Evolutionary conservation across 2,113 vertebrate species (phyloP).

Genomic region (Bucco capensis): DNA sequence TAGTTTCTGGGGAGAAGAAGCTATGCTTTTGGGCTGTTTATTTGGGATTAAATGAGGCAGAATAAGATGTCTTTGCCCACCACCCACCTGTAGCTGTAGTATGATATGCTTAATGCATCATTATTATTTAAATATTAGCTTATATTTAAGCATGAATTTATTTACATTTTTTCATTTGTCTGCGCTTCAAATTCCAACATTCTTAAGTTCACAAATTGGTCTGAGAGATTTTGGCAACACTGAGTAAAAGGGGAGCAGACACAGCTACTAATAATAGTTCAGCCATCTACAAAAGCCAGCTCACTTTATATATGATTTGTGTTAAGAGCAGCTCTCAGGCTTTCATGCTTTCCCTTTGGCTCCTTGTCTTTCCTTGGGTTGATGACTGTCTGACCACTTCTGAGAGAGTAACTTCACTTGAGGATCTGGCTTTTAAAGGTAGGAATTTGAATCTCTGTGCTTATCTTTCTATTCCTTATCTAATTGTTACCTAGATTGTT

Average conservation of each 20-base stretch:
- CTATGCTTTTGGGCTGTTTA: neutral
- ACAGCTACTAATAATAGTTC: neutral
- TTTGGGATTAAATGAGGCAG: neutral
- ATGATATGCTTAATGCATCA: no score
- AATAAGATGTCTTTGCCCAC: neutral
- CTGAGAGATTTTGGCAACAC: neutral
- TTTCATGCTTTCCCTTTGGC: neutral
- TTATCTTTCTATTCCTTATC: neutral
- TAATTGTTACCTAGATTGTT: neutral
- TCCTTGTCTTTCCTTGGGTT: neutral
- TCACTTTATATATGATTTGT: neutral
- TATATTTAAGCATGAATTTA: neutral
- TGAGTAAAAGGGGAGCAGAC: neutral
- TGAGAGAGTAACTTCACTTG: neutral
- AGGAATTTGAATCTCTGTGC: neutral
- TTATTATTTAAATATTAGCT: no score
- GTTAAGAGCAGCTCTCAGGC: neutral
- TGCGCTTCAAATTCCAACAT: neutral
- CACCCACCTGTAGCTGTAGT: neutral
- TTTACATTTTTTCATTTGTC: neutral
- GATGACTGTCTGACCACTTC: neutral
- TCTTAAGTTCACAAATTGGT: neutral
- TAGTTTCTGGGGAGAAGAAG: neutral
- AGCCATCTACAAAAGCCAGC: neutral
- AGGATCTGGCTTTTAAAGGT: slow-evolving; percentile 14